Base-by-base conservation (phyloP, 2,797 vertebrate genomes). In the Amphiprion clarkii region DNA sequence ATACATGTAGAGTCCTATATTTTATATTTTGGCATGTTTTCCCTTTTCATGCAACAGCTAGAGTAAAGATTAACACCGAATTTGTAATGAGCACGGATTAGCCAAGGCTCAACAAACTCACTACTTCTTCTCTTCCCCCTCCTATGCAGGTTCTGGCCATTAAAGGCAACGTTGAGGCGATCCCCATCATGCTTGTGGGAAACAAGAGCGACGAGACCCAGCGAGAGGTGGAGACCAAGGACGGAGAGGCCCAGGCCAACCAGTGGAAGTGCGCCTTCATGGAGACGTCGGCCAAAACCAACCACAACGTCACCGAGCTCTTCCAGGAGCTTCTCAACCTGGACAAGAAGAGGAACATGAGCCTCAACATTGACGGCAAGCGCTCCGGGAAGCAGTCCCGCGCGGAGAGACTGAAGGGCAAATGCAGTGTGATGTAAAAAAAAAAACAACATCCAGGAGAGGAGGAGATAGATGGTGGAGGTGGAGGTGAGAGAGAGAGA, bases 281-380 rank as follows among this genome's bases (percentile, higher is more conserved):
- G 97, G 98, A 99, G 93, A 99, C 98, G 17, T 99, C 98, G 0
- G 98, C 98, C 93, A 99, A 99, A 94, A 98, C 97, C 95, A 98
- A 99, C 95, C 96, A 99, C 95, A 99, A 99, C 4, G 98, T 99
- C 60, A 97, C 97, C 46, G 98, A 99, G 95, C 96, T 99, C 81
- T 99, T 99, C 94, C 98, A 99, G 92, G 97, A 99, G 96, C 96
- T 99, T 75, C 97, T 99, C 64, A 98, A 97, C 87, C 94, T 98
- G 89, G 98, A 99, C 95, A 99, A 98, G 89, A 96, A 96, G 88
- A 95, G 97, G 85, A 97, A 96, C 89, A 97, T 99, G 94, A 98
- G 97, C 92, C 96, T 99, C 84, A 97, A 95, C 94, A 96, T 98
- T 53, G 97, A 97, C 2, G 97, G 97, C 79, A 99, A 99, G 90